phyloP scores from a whole-genome alignment of 1,140 invertebrate genomes.

The Druon quercuslanigerum region DNA sequence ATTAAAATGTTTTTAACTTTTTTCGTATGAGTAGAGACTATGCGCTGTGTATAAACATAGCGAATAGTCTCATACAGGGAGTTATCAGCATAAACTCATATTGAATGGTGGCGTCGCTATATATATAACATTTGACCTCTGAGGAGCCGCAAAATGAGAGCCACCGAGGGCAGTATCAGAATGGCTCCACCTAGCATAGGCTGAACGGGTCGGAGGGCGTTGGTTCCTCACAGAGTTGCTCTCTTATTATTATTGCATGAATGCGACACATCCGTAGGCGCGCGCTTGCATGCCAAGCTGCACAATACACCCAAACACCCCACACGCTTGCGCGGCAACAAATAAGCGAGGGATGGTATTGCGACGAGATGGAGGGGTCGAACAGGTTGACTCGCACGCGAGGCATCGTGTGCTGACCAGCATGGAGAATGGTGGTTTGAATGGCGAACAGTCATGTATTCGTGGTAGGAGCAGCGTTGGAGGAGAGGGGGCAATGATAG shows the following conservation, averaged over 20 bases:
- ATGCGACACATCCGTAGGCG: constrained; percentile 47
- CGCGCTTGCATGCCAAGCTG: constrained; percentile 34
- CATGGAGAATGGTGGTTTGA: constrained; percentile 37
- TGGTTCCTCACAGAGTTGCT: constrained; percentile 74
- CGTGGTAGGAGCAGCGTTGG: neutral
- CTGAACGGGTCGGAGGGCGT: constrained; percentile 73
- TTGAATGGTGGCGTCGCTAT: too few relatives aligned
- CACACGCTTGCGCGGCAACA: constrained; percentile 45
- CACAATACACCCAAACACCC: constrained; percentile 48
- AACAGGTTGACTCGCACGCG: constrained; percentile 72
- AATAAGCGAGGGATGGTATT: constrained; percentile 40
- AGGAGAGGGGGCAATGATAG: constrained; percentile 36
- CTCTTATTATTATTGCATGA: constrained; percentile 71
- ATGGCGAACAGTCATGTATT: constrained; percentile 33
- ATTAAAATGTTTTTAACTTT: too few relatives aligned
- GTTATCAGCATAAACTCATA: too few relatives aligned
- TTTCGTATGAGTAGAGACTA: too few relatives aligned
- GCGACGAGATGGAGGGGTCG: constrained; percentile 46
- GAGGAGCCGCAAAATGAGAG: constrained; percentile 54
- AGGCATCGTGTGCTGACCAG: constrained; percentile 60
- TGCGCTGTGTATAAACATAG: too few relatives aligned
- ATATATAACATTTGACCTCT: neutral
- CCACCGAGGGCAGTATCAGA: constrained; percentile 68
- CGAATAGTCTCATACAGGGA: too few relatives aligned
- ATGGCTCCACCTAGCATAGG: constrained; percentile 73